These are phyloP conservation scores for Leptinotarsa peninsularis DNA, from an alignment of 2,888 invertebrate genomes.

Conservation along the genomic window DNA sequence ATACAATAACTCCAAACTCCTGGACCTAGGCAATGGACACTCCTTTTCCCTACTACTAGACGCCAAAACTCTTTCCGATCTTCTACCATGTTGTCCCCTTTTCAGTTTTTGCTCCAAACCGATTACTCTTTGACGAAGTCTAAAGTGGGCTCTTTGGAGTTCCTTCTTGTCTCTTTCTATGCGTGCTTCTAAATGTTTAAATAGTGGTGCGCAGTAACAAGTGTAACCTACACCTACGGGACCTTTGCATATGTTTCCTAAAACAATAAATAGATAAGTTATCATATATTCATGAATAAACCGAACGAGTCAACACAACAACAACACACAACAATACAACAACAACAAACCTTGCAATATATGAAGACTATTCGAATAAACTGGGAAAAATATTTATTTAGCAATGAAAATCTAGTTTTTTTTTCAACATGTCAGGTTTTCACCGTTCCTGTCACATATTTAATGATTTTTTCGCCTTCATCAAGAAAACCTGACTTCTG, in stretches of 20 bases:
- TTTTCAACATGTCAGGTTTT: too few relatives aligned
- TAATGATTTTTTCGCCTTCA: too few relatives aligned
- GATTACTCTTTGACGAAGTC: constrained; percentile 83
- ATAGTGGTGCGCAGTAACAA: constrained; percentile 93
- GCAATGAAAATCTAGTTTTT: too few relatives aligned
- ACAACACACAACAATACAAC: too few relatives aligned
- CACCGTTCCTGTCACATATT: too few relatives aligned
- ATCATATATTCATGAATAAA: too few relatives aligned
- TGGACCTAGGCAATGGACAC: constrained; percentile 74
- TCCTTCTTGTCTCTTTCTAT: constrained; percentile 85
- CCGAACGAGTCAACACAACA: too few relatives aligned
- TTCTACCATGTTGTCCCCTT: constrained; percentile 73
- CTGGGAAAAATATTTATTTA: too few relatives aligned
- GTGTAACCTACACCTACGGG: constrained; percentile 94
- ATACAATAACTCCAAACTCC: constrained; percentile 78
- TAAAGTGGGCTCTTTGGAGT: constrained; percentile 80
- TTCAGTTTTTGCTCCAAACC: constrained; percentile 80
- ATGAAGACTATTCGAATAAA: too few relatives aligned
- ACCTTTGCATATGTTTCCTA: constrained; percentile 90
- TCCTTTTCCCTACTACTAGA: constrained; percentile 70
- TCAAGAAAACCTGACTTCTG: too few relatives aligned
- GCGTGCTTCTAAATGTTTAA: constrained; percentile 87
- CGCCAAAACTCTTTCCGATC: constrained; percentile 69
- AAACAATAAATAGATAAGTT: neutral
- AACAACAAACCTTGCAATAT: too few relatives aligned